Percentiles rank a stretch among this genome's conserved stretches.
These are phyloP conservation scores for Pantherophis guttatus DNA, from an alignment of 2,113 vertebrate species.

Conservation along the genomic window DNA sequence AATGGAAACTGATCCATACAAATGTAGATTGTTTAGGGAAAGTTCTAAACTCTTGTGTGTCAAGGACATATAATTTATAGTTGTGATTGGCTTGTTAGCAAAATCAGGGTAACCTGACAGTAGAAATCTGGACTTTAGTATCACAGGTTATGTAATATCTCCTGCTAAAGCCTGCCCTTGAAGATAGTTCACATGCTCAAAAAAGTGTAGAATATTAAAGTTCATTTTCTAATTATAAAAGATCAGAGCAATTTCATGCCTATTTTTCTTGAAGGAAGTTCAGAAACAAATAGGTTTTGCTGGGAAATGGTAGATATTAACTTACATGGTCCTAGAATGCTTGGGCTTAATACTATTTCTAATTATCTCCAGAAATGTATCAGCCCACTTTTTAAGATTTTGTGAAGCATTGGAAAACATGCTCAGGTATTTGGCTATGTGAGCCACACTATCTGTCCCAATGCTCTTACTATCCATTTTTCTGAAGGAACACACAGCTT, in stretches of 20 bases:
- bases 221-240: not conserved
- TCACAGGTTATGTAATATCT: not conserved
- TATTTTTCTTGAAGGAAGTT: not conserved
- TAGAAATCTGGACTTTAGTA: not conserved
- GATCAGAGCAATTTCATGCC: not conserved
- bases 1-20: not conserved
- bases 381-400: not conserved
- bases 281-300: not conserved
- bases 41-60: not conserved
- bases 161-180: not conserved
- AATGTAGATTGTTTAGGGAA: not conserved
- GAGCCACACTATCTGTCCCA: not conserved
- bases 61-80: not conserved
- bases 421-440: not conserved
- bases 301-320: not conserved
- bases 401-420: not conserved
- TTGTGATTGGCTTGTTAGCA: not conserved
- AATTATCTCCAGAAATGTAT: not conserved
- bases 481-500: not conserved
- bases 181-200: not conserved
- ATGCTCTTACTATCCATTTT: not conserved
- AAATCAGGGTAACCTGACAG: not conserved
- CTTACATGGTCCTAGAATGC: not conserved
- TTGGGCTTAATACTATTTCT: not conserved
- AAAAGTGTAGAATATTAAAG: not conserved